A percentile compares a stretch with the other conserved stretches of the same genome.
Evolutionary conservation across 2,888 invertebrate genomes (phyloP).

Genomic region (Copidosoma aretas): DNA sequence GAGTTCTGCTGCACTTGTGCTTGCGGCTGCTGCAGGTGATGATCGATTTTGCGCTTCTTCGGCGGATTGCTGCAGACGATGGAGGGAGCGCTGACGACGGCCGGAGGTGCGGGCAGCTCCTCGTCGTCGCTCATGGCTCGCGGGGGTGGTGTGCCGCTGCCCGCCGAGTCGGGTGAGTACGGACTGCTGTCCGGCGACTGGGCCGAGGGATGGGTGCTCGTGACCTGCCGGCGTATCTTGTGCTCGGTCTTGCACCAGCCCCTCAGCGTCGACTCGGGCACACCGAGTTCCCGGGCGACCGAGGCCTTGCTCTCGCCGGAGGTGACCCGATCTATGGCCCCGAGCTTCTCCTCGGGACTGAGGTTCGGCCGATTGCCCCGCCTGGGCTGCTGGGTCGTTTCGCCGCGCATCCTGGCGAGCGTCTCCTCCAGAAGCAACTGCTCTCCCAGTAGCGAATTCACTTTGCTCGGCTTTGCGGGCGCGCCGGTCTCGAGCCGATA

Average conservation of each 20-base stretch:
- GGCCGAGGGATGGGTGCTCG: conserved; percentile 64
- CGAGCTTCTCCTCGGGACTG: conserved; percentile 79
- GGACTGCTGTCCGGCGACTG: conserved; percentile 69
- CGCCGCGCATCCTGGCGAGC: conserved; percentile 59
- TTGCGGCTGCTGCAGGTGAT: conserved; percentile 12
- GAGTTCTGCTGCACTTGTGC: conserved; percentile 1
- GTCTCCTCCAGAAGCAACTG: not conserved
- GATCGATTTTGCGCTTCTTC: not conserved
- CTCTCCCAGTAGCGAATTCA: not conserved
- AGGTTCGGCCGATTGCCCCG: conserved; percentile 75
- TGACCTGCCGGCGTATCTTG: conserved; percentile 74
- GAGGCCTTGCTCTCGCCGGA: conserved; percentile 87
- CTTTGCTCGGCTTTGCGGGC: no score
- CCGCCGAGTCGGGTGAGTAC: conserved; percentile 47
- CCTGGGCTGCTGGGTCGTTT: conserved; percentile 45
- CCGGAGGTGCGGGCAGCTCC: not conserved
- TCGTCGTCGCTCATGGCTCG: conserved; percentile 44
- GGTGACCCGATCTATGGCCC: conserved; percentile 82
- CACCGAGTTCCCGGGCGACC: conserved; percentile 83
- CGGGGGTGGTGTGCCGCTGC: conserved; percentile 42
- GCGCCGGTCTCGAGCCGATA: not conserved
- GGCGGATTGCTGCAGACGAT: not conserved
- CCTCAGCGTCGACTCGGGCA: conserved; percentile 83
- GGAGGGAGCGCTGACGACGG: not conserved
- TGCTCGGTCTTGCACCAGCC: conserved; percentile 90